Evolutionary conservation across 2,888 invertebrate genomes (phyloP).

Genomic region (Homarus gammarus): DNA sequence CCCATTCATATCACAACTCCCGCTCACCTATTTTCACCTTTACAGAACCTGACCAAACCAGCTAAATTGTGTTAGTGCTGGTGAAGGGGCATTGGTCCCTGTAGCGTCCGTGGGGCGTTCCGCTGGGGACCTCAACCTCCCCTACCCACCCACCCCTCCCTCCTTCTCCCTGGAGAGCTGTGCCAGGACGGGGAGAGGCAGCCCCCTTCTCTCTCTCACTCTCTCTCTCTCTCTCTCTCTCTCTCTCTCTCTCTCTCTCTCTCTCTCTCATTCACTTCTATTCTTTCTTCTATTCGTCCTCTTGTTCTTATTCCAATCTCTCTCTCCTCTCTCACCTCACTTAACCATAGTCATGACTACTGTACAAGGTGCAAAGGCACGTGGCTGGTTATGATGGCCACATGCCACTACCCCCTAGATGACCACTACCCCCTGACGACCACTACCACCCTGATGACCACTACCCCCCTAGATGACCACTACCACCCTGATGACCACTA

Average conservation of each 20-base stretch:
- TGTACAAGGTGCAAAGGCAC: no score
- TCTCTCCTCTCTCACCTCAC: no score
- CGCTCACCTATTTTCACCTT: slow-evolving; percentile 61
- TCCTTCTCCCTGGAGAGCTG: not conserved
- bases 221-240: not conserved
- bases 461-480: no score
- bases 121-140: not conserved
- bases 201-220: not conserved
- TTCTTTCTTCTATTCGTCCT: not conserved
- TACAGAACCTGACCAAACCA: slow-evolving; percentile 54
- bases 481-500: no score
- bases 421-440: no score
- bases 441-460: no score
- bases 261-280: no score
- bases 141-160: not conserved
- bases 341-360: no score
- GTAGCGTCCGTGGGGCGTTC: slow-evolving; percentile 29
- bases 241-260: not conserved
- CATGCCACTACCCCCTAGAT: no score
- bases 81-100: slow-evolving; percentile 46
- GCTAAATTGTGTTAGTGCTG: slow-evolving; percentile 58
- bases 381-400: no score
- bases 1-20: slow-evolving; percentile 67
- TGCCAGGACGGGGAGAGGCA: not conserved
- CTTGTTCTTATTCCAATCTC: no score